Percentiles rank a stretch among this genome's conserved stretches.
phyloP scores from a whole-genome alignment of 2,113 vertebrate species.

The Polypterus bichir region DNA sequence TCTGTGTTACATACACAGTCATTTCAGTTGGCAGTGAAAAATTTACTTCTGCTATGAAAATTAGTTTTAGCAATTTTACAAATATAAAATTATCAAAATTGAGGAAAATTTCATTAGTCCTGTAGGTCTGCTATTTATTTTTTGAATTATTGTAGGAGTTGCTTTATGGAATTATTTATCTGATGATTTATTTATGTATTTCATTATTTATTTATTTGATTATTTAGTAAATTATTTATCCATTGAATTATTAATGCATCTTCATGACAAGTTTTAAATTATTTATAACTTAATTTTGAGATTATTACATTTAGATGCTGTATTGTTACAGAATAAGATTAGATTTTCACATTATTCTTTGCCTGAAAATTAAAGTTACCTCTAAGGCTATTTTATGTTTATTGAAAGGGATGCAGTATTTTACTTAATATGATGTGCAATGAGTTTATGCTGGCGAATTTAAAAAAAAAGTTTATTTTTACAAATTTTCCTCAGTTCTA shows the following conservation, averaged over 20 bases:
- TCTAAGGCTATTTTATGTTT: conserved; percentile 39
- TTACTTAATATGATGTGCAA: conserved; percentile 32
- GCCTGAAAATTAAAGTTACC: conserved; percentile 78
- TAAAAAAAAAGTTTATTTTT: background rate
- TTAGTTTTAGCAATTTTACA: conserved; percentile 58
- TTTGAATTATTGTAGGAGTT: conserved; percentile 67
- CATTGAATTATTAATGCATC: conserved; percentile 98
- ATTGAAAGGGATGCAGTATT: conserved; percentile 38
- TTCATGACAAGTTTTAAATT: conserved; percentile 94
- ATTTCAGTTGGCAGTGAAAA: conserved; percentile 48
- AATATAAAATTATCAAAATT: conserved; percentile 63
- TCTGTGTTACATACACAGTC: conserved; percentile 27
- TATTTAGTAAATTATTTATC: conserved; percentile 99
- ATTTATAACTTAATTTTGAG: conserved; percentile 99
- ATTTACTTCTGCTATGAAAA: conserved; percentile 43
- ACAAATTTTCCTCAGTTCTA: no score
- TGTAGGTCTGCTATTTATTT: conserved; percentile 59
- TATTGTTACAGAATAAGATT: conserved; percentile 83
- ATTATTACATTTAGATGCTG: conserved; percentile 96
- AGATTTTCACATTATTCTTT: conserved; percentile 65
- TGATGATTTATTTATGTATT: conserved; percentile 91
- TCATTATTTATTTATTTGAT: conserved; percentile 99
- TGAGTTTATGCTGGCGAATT: conserved; percentile 20
- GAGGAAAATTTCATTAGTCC: conserved; percentile 51
- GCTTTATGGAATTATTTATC: conserved; percentile 85